Evolutionary conservation across 1,140 invertebrate species (phyloP).

Genomic region (Heliconius hewitsoni): DNA sequence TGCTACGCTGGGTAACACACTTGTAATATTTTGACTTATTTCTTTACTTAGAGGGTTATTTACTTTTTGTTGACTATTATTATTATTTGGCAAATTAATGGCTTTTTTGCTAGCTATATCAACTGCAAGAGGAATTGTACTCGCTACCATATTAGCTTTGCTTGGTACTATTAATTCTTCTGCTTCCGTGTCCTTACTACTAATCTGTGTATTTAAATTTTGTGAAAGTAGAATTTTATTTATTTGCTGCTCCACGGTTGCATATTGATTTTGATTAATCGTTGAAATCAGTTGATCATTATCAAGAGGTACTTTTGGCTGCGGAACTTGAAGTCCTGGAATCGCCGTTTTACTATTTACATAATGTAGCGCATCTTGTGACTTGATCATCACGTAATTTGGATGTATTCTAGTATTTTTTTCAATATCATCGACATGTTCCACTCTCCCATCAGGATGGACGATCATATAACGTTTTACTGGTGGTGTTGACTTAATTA

Average conservation of each 20-base stretch:
- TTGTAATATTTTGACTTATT: neutral
- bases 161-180: neutral
- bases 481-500: slow-evolving; percentile 19
- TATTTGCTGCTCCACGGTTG: neutral
- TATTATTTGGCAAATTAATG: neutral
- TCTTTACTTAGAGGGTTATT: neutral
- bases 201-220: neutral
- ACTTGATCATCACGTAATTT: slow-evolving; percentile 45
- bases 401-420: slow-evolving; percentile 42
- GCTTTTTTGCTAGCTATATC: neutral
- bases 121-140: neutral
- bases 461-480: slow-evolving; percentile 50
- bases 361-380: slow-evolving; percentile 39
- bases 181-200: neutral
- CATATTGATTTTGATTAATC: neutral
- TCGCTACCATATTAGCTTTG: neutral
- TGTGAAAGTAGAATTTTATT: neutral
- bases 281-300: neutral
- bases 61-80: neutral
- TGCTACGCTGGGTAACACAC: neutral
- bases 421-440: slow-evolving; percentile 51
- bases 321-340: slow-evolving; percentile 6
- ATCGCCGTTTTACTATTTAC: slow-evolving; percentile 2
- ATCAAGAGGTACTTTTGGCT: neutral
- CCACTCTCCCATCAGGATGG: slow-evolving; percentile 51